phyloP scores from a whole-genome alignment of 2,797 vertebrate genomes.

The Odontamblyopus rebecca region DNA sequence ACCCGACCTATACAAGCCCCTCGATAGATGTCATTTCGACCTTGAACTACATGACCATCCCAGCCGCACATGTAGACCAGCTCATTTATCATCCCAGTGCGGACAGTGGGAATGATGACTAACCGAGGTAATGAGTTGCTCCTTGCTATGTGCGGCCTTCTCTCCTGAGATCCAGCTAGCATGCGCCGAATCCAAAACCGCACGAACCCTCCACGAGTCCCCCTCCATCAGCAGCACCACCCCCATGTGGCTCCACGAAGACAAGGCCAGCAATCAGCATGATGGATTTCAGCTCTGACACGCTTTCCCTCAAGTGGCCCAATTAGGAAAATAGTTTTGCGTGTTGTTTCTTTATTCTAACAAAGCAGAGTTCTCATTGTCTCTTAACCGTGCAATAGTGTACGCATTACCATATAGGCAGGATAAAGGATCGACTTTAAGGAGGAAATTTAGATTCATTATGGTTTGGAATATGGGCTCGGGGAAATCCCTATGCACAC shows the following conservation, averaged over 20 bases:
- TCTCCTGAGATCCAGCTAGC: slow-evolving; percentile 62
- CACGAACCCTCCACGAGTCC: slow-evolving; percentile 54
- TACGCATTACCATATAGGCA: slow-evolving; percentile 3
- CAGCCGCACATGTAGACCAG: slow-evolving; percentile 42
- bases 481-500: slow-evolving; percentile 53
- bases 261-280: slow-evolving; percentile 67
- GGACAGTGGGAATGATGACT: slow-evolving; percentile 61
- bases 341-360: slow-evolving; percentile 29
- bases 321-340: slow-evolving; percentile 62
- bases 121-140: slow-evolving; percentile 67
- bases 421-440: slow-evolving; percentile 47
- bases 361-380: slow-evolving; percentile 43
- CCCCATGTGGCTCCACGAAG: slow-evolving; percentile 50
- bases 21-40: slow-evolving; percentile 41
- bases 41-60: slow-evolving; percentile 49
- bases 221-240: slow-evolving; percentile 40
- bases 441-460: slow-evolving; percentile 54
- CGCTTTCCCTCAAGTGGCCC: slow-evolving; percentile 55
- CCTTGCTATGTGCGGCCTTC: slow-evolving; percentile 43
- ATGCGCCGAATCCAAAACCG: slow-evolving; percentile 61
- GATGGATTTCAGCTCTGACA: slow-evolving; percentile 69
- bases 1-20: slow-evolving; percentile 18
- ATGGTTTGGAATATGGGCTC: slow-evolving; percentile 34
- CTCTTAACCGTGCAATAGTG: slow-evolving; percentile 23
- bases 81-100: slow-evolving; percentile 71